Base-by-base conservation (phyloP, 2,888 invertebrate species). In the Eupithecia insigniata region DNA sequence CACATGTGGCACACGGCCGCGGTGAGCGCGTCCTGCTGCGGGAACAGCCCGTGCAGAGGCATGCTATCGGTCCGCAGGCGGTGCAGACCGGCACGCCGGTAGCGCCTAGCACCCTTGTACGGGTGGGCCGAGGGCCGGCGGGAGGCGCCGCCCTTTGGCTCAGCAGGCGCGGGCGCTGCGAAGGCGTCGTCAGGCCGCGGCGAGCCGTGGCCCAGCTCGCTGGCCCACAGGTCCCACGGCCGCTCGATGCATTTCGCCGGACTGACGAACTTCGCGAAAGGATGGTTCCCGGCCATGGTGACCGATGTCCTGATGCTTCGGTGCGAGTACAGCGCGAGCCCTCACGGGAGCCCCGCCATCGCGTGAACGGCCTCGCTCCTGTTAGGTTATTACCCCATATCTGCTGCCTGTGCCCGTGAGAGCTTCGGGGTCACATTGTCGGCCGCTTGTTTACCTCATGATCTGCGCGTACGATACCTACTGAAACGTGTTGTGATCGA, bases 1-100 rank as follows among this genome's bases (percentile, higher is more conserved):
- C 97, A 97, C 87, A 96, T 95, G 89, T 96, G 96, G 90, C 97
- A 97, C 81, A 97, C 96, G 74, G 97, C 97, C 75, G 97, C 96
- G 86, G 96, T 96, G 82, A 97, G 96, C 76, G 95, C 95, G 90
- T 97, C 97, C 89, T 96, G 95, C 83, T 97, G 96, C 32, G 97
- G 97, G 83, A 96, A 96, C 82, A 96, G 95, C 65, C 97, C 97
- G 89, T 96, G 97, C 72, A 97, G 95, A 80, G 95, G 95, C 96
- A 97, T 97, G 87, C 96, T 96, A 90, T 95, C 90, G 78, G 89
- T 86, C 74, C 91, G 91, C 69, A 96, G 91, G 12, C 95, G 94
- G 82, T 95, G 93, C 77, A 95, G 92, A 74, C 94, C 89, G n/a
- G 92, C 86, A 76, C 93, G 92, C 32, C 92, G 90, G 71, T 83